Conservation (phyloP, 2,113 vertebrate species). For the Micronycteris hirsuta region DNA sequence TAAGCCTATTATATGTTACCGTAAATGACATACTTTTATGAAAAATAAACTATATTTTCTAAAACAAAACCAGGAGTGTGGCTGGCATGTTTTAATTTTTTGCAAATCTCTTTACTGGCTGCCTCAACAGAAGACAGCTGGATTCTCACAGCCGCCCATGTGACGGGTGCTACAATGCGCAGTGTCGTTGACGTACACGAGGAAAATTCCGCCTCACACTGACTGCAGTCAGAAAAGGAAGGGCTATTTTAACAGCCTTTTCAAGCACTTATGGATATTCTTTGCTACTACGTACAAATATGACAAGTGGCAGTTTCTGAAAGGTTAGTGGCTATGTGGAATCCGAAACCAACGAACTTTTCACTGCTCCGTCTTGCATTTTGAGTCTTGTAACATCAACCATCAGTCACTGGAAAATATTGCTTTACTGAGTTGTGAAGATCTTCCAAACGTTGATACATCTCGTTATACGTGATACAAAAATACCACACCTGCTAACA, state of each 20-base stretch:
- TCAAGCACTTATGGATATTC: neutral
- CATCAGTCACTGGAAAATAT: neutral
- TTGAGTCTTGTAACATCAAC: neutral
- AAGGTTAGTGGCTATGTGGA: neutral
- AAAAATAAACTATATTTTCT: neutral
- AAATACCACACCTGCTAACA: neutral
- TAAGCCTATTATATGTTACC: neutral
- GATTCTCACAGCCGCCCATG: neutral
- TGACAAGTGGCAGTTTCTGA: neutral
- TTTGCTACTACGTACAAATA: neutral
- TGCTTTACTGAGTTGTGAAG: neutral
- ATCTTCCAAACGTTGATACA: neutral
- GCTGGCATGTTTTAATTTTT: neutral
- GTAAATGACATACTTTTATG: neutral
- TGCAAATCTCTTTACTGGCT: neutral
- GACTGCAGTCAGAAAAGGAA: neutral
- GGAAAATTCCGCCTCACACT: neutral
- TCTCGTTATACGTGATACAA: neutral
- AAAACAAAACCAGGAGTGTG: neutral
- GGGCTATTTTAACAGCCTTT: neutral
- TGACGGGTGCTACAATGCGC: neutral
- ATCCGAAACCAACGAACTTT: neutral
- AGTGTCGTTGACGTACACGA: neutral
- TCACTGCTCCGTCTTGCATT: neutral
- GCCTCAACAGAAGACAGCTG: neutral